Percentiles rank a stretch among this genome's conserved stretches.
Evolutionary conservation across 2,888 invertebrate genomes (phyloP).

Genomic region (Ophraella communa): DNA sequence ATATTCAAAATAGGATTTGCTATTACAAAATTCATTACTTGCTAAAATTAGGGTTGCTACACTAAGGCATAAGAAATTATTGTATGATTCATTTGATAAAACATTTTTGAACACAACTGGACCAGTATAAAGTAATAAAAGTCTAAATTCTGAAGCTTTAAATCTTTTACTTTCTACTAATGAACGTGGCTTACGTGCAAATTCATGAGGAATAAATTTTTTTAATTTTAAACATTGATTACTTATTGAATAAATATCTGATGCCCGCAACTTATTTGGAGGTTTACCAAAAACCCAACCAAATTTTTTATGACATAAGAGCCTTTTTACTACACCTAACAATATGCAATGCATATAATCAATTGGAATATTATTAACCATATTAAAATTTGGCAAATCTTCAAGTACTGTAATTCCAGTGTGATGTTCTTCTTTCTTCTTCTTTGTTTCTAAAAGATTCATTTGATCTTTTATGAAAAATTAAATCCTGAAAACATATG

Average conservation of each 20-base stretch:
- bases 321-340: neutral
- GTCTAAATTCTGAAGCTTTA: neutral
- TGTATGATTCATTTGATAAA: neutral
- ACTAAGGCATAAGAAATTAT: neutral
- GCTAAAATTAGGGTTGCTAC: neutral
- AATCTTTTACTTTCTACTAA: neutral
- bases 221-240: neutral
- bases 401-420: neutral
- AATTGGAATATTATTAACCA: neutral
- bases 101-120: neutral
- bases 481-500: neutral
- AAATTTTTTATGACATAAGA: neutral
- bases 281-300: neutral
- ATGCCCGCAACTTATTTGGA: neutral
- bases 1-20: neutral
- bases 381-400: neutral
- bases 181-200: neutral
- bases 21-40: neutral
- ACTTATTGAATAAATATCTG: neutral
- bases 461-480: neutral
- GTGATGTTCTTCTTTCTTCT: neutral
- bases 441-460: neutral
- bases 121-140: neutral
- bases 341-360: neutral
- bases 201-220: neutral